Evolutionary conservation across 2,888 invertebrate genomes (phyloP).

Genomic region (Amiota minor): DNA sequence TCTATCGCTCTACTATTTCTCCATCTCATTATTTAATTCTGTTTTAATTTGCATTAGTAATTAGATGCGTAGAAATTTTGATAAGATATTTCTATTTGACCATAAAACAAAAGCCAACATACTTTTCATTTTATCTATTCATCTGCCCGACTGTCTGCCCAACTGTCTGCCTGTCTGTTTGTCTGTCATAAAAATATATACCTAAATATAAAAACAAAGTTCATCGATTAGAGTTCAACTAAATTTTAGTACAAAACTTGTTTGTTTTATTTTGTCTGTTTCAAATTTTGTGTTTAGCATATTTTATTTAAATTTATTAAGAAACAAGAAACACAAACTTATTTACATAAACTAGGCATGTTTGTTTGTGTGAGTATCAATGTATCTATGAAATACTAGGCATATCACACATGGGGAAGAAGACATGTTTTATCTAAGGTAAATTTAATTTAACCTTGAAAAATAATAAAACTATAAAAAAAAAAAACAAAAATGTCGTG

Average conservation of each 20-base stretch:
- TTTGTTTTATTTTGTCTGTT: not conserved
- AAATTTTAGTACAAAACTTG: constrained; percentile 1
- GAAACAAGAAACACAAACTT: not conserved
- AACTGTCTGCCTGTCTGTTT: no score
- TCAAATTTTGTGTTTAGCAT: not conserved
- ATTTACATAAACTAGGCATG: no score
- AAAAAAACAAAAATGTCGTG: no score
- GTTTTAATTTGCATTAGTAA: constrained; percentile 4
- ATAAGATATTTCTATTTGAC: not conserved
- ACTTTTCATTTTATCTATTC: no score
- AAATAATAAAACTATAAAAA: not conserved
- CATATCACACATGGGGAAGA: not conserved
- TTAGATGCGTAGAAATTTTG: constrained; percentile 3
- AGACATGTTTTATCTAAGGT: no score
- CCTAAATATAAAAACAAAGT: no score
- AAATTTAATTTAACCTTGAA: not conserved
- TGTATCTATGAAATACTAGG: not conserved
- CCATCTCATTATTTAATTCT: not conserved
- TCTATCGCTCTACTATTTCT: no score
- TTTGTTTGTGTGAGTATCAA: no score
- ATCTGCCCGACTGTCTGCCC: no score
- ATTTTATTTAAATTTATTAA: not conserved
- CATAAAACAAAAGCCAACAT: not conserved
- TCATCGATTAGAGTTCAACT: no score
- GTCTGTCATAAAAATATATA: no score